phyloP scores from a whole-genome alignment of 2,888 invertebrate genomes.

The Poecilobothrus nobilitatus region DNA sequence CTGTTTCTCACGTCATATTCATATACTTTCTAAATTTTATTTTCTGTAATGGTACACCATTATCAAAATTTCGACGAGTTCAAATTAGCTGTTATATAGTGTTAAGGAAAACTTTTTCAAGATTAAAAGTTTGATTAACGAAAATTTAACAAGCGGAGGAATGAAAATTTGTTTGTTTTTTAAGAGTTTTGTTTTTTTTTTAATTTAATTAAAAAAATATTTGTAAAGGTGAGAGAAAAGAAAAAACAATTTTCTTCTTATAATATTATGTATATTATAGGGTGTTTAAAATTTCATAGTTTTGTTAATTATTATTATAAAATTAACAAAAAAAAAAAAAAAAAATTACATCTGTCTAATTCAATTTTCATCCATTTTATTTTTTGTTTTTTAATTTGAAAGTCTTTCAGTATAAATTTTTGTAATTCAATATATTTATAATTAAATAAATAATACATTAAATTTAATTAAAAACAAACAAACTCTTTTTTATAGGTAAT shows the following conservation, averaged over 20 bases:
- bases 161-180: constrained; percentile 3
- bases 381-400: no score
- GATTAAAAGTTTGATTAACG: constrained; percentile 6
- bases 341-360: no score
- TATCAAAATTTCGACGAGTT: constrained; percentile 4
- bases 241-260: neutral
- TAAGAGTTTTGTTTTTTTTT: neutral
- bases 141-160: neutral
- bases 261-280: no score
- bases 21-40: neutral
- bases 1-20: neutral
- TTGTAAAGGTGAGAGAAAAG: neutral
- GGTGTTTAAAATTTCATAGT: no score
- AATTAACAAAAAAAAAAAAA: no score
- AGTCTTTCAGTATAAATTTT: no score
- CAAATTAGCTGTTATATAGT: constrained; percentile 4
- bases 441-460: no score
- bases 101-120: neutral
- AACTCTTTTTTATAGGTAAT: no score
- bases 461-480: no score
- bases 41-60: neutral
- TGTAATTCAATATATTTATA: no score
- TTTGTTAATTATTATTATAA: no score
- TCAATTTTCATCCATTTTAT: no score
- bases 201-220: neutral